A percentile compares a stretch with the other conserved stretches of the same genome.
These are phyloP conservation scores for Tiphia femorata DNA, from an alignment of 2,888 invertebrate species.

Conservation along the genomic window DNA sequence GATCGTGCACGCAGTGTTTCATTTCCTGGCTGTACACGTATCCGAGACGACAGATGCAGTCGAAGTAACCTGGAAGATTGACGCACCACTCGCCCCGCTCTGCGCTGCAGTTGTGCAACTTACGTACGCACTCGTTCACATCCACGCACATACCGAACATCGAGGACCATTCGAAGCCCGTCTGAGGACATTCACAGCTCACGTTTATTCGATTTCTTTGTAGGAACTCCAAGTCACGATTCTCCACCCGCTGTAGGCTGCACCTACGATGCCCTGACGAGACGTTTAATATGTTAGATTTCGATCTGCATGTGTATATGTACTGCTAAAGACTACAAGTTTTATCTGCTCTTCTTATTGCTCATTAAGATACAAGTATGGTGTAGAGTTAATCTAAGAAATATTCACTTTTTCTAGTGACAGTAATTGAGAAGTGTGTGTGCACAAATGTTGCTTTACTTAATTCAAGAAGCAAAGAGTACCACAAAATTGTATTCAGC, in stretches of 20 bases:
- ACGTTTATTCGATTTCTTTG: conserved; percentile 75
- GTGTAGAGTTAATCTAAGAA: no score
- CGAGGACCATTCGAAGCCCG: conserved; percentile 74
- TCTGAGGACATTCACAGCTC: conserved; percentile 71
- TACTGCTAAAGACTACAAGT: no score
- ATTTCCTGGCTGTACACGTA: conserved; percentile 36
- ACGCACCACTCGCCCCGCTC: conserved; percentile 71
- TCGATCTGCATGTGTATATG: no score
- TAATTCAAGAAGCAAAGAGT: no score
- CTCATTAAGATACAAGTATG: no score
- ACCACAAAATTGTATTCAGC: no score
- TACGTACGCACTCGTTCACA: conserved; percentile 73
- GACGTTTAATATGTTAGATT: no score
- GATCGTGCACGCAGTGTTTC: conserved; percentile 33
- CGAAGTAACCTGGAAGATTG: conserved; percentile 71
- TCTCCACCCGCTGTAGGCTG: conserved; percentile 63
- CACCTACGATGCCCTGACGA: conserved; percentile 61
- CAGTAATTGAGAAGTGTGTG: no score
- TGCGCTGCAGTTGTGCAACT: conserved; percentile 67
- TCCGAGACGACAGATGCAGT: conserved; percentile 51
- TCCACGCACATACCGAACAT: conserved; percentile 76
- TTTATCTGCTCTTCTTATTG: no score
- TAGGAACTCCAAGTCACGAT: conserved; percentile 70
- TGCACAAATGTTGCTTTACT: no score
- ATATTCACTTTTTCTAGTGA: no score